These are phyloP conservation scores for Alaudala cheleensis DNA, from an alignment of 2,113 vertebrate genomes.

Conservation along the genomic window DNA sequence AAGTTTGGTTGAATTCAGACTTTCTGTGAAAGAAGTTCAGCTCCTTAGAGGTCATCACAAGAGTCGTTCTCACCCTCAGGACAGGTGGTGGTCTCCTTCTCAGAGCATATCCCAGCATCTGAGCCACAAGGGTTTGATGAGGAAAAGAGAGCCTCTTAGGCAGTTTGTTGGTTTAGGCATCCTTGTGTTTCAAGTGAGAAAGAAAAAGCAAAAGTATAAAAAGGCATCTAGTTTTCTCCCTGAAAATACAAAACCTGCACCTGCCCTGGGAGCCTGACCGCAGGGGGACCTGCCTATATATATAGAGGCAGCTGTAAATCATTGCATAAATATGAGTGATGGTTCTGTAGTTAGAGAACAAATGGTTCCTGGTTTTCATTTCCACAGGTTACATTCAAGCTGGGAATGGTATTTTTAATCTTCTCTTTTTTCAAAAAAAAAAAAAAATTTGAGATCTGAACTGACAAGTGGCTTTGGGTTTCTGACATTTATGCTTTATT, in stretches of 20 bases:
- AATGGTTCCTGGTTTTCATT: conserved; percentile 33
- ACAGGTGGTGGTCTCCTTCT: background rate
- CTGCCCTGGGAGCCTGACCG: background rate
- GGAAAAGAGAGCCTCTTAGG: background rate
- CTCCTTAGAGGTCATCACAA: background rate
- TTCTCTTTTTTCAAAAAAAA: background rate
- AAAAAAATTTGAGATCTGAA: conserved; percentile 5
- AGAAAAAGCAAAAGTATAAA: background rate
- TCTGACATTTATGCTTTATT: conserved; percentile 13
- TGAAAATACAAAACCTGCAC: background rate
- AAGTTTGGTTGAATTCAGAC: background rate
- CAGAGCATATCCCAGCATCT: background rate
- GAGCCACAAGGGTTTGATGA: background rate
- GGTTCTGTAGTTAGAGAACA: background rate
- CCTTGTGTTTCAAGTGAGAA: background rate
- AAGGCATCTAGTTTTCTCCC: background rate
- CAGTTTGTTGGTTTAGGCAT: background rate
- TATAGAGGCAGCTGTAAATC: background rate
- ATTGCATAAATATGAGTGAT: background rate
- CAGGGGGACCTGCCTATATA: background rate
- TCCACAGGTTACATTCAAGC: conserved; percentile 12
- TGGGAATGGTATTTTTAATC: conserved; percentile 25
- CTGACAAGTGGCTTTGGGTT: background rate
- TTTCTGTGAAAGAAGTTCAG: background rate
- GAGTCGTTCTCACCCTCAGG: background rate